These are phyloP conservation scores for Gavialis gangeticus DNA, from an alignment of 2,113 vertebrate genomes.

Conservation along the genomic window DNA sequence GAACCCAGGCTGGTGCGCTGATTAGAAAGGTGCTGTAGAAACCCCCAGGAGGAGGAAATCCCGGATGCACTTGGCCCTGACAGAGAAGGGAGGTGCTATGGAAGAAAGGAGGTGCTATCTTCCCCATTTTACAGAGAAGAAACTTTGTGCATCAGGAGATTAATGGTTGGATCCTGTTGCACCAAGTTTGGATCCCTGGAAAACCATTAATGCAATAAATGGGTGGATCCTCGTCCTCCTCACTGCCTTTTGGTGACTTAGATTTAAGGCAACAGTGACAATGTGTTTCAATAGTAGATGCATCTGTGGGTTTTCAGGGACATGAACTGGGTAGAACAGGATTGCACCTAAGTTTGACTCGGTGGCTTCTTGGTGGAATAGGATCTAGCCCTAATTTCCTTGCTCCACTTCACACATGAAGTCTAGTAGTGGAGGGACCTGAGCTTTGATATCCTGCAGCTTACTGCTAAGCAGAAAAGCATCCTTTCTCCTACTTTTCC, in stretches of 20 bases:
- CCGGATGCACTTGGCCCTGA: neutral
- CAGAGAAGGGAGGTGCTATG: neutral
- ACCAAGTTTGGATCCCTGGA: no score
- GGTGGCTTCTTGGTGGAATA: no score
- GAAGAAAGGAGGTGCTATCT: neutral
- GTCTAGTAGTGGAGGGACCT: neutral
- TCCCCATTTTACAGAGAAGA: neutral
- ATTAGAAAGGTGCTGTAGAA: neutral
- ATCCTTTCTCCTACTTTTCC: neutral
- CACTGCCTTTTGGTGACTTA: no score
- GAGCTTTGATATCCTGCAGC: neutral
- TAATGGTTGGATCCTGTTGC: neutral
- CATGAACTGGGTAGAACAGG: no score
- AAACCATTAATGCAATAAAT: no score
- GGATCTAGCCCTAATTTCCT: no score
- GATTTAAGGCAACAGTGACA: no score
- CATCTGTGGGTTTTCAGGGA: no score
- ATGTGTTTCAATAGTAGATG: no score
- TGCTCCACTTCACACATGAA: neutral
- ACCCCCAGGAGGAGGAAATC: neutral
- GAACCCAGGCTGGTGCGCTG: neutral
- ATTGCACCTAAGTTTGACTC: no score
- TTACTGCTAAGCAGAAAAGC: fast-evolving
- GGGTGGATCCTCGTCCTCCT: no score
- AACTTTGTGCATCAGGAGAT: neutral